Conservation (phyloP, 92 coral and sea anemone species). For the Phenganax marumi region DNA sequence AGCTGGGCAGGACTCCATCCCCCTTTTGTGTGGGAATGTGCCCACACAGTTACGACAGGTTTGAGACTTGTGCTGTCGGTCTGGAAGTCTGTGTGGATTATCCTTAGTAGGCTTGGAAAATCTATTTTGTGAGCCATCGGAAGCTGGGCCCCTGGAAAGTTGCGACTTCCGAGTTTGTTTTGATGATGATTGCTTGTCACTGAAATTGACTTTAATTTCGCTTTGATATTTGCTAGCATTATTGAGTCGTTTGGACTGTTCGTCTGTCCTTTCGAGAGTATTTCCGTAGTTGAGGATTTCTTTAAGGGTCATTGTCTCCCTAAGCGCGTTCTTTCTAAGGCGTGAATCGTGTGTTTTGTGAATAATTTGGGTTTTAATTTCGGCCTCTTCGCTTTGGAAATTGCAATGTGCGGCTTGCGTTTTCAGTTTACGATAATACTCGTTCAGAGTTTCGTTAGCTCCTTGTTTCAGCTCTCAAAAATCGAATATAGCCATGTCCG, state of each 20-base stretch:
- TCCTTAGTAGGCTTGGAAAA: background rate
- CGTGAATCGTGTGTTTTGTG: conserved; percentile 49
- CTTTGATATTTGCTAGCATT: conserved; percentile 25
- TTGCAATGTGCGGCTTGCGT: conserved; percentile 41
- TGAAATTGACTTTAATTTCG: conserved; percentile 14
- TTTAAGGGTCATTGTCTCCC: conserved; percentile 33
- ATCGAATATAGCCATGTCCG: conserved; percentile 48
- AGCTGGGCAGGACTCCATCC: background rate
- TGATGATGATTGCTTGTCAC: background rate
- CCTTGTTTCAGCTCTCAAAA: conserved; percentile 49
- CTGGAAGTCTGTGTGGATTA: conserved; percentile 5
- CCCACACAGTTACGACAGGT: conserved; percentile 20
- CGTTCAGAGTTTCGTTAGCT: conserved; percentile 42
- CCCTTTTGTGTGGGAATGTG: conserved; percentile 4
- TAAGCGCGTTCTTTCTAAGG: conserved; percentile 54
- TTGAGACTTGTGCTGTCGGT: conserved; percentile 1
- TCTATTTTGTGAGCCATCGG: background rate
- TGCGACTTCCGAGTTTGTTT: background rate
- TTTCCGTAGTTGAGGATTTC: conserved; percentile 36
- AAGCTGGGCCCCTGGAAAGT: background rate
- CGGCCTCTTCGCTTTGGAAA: conserved; percentile 40
- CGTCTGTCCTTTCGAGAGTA: conserved; percentile 47
- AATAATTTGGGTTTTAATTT: conserved; percentile 45
- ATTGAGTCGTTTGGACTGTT: conserved; percentile 39
- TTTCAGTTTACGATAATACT: conserved; percentile 47